A percentile compares a stretch with the other conserved stretches of the same genome.
Conservation (phyloP, 2,888 invertebrate genomes). For the Macaria notata region DNA sequence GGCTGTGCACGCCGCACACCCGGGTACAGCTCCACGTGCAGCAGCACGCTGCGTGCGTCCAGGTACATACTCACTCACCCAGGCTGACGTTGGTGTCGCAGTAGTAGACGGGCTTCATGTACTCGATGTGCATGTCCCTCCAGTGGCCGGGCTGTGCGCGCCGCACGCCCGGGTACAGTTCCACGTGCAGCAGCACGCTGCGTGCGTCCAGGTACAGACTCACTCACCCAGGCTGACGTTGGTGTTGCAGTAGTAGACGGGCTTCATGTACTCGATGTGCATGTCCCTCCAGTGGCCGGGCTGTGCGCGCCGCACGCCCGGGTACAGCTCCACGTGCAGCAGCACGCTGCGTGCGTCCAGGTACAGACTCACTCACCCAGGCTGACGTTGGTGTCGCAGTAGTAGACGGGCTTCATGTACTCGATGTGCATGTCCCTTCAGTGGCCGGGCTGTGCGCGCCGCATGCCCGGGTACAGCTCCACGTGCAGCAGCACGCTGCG, state of each 20-base stretch:
- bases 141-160: conserved; percentile 54
- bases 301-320: conserved; percentile 47
- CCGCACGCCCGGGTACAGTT: conserved; percentile 50
- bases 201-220: conserved; percentile 56
- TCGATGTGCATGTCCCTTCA: conserved; percentile 55
- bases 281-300: conserved; percentile 59
- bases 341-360: conserved; percentile 55
- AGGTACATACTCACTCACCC: conserved; percentile 67
- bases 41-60: conserved; percentile 51
- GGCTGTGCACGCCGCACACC: conserved; percentile 51
- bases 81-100: conserved; percentile 28
- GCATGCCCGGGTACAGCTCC: conserved; percentile 50
- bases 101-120: not conserved
- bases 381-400: conserved; percentile 2
- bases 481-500: conserved; percentile 58
- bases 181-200: conserved; percentile 57
- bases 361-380: conserved; percentile 64
- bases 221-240: conserved; percentile 50
- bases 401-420: conserved; percentile 16
- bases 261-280: conserved; percentile 37
- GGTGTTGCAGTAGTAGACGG: too few relatives aligned
- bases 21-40: conserved; percentile 57
- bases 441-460: conserved; percentile 48
- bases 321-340: conserved; percentile 55
- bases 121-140: conserved; percentile 50